Percentiles rank a stretch among this genome's conserved stretches.
Conservation (phyloP, 2,888 invertebrate species). For the Furcula furcula region DNA sequence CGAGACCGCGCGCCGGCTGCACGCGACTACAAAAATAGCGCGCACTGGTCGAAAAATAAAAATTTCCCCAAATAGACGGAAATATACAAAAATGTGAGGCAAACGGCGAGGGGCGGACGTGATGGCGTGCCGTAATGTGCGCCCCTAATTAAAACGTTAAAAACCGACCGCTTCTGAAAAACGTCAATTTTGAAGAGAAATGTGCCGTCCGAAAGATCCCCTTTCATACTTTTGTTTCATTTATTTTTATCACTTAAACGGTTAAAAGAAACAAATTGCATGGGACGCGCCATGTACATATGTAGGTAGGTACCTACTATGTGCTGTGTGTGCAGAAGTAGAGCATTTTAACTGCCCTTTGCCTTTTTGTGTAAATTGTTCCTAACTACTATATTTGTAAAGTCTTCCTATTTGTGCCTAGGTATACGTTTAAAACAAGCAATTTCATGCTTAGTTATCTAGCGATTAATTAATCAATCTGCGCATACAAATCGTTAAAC, state of each 20-base stretch:
- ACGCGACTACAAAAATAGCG: conserved; percentile 77
- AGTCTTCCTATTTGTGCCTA: too few species aligned
- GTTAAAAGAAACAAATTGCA: conserved; percentile 53
- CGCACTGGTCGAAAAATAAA: conserved; percentile 81
- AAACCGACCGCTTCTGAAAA: conserved; percentile 79
- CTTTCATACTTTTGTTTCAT: conserved; percentile 67
- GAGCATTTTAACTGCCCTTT: too few species aligned
- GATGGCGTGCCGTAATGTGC: conserved; percentile 79
- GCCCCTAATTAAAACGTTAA: conserved; percentile 82
- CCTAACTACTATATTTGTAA: too few species aligned
- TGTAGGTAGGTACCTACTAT: too few species aligned
- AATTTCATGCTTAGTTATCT: too few species aligned
- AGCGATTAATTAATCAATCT: conserved; percentile 29
- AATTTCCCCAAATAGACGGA: conserved; percentile 80
- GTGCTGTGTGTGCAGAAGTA: too few species aligned
- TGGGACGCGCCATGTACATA: too few species aligned
- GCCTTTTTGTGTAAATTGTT: too few species aligned
- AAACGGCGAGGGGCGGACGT: conserved; percentile 78
- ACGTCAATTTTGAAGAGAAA: conserved; percentile 81
- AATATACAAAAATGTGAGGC: conserved; percentile 80
- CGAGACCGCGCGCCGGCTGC: conserved; percentile 72
- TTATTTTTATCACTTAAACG: conserved; percentile 67
- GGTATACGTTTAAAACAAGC: too few species aligned
- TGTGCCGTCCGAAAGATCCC: conserved; percentile 75
- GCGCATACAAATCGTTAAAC: conserved; percentile 39